A percentile compares a stretch with the other conserved stretches of the same genome.
Evolutionary conservation across 1,140 invertebrate species (phyloP).

Genomic region (Drosophila bocqueti): DNA sequence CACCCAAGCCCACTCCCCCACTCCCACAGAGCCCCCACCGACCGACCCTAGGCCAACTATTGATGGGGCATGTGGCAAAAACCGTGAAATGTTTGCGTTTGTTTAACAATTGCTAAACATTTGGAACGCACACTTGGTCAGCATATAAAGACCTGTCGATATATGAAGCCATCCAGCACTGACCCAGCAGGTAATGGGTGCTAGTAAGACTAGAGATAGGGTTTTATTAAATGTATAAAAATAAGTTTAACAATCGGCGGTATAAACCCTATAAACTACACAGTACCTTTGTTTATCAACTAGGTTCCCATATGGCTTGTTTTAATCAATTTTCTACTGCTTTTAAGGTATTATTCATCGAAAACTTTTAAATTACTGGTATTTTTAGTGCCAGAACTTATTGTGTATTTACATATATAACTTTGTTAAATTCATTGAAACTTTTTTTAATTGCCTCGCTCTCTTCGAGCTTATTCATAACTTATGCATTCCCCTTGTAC

Average conservation of each 20-base stretch:
- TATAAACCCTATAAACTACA: background rate
- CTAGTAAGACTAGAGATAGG: background rate
- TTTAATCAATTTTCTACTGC: no score
- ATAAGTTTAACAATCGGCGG: background rate
- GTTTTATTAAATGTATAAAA: background rate
- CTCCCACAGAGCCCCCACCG: background rate
- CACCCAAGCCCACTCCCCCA: background rate
- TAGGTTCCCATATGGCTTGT: no score
- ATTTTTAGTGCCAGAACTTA: constrained; percentile 1
- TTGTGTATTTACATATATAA: background rate
- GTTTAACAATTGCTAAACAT: constrained; percentile 47
- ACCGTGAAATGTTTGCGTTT: constrained; percentile 42
- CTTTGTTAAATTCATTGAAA: constrained; percentile 2
- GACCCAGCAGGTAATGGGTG: background rate
- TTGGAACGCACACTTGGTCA: constrained; percentile 2
- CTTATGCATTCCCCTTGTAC: constrained; percentile 8
- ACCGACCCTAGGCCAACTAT: background rate
- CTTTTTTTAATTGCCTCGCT: constrained; percentile 37
- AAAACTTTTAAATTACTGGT: background rate
- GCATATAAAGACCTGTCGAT: constrained; percentile 14
- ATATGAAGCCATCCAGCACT: background rate
- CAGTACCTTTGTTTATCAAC: background rate
- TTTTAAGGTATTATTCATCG: no score
- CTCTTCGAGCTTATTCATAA: constrained; percentile 11
- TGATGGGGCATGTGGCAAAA: constrained; percentile 23